A percentile compares a stretch with the other conserved stretches of the same genome.
phyloP scores from a whole-genome alignment of 2,888 invertebrate species.

The Lasioglossum calceatum region DNA sequence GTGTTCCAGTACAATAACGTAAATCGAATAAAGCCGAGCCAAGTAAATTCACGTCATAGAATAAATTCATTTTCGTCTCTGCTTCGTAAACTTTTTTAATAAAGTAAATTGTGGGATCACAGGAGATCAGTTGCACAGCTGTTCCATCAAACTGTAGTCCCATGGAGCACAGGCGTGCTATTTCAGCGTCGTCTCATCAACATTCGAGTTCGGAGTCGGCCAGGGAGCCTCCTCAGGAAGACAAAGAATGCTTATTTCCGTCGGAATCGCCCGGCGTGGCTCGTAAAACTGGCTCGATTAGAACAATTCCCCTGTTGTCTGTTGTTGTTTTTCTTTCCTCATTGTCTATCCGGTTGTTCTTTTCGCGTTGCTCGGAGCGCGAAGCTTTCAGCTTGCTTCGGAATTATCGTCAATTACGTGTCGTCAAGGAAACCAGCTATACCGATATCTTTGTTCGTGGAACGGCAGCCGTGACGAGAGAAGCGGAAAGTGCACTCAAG shows the following conservation, averaged over 20 bases:
- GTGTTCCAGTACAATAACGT: background rate
- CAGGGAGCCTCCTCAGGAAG: background rate
- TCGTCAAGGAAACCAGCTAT: constrained; percentile 33
- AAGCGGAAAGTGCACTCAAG: constrained; percentile 63
- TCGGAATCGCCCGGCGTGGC: background rate
- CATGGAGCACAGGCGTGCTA: background rate
- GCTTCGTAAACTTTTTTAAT: background rate
- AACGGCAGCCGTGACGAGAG: constrained; percentile 59
- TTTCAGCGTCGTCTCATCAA: background rate
- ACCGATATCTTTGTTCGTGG: constrained; percentile 43
- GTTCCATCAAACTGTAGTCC: background rate
- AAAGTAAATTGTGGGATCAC: background rate
- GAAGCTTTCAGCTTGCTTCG: constrained; percentile 21
- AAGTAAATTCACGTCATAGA: background rate
- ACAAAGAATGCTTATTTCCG: background rate
- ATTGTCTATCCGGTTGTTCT: background rate
- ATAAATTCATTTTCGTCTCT: background rate
- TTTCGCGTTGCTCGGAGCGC: background rate
- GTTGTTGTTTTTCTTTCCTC: constrained; percentile 14
- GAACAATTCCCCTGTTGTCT: constrained; percentile 40
- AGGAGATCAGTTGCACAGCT: background rate
- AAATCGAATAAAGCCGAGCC: background rate
- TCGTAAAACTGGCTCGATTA: constrained; percentile 46
- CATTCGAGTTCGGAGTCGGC: background rate
- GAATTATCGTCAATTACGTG: constrained; percentile 52